Evolutionary conservation across 2,797 vertebrate species (phyloP).

Genomic region (Ctenochaetus hawaiiensis): DNA sequence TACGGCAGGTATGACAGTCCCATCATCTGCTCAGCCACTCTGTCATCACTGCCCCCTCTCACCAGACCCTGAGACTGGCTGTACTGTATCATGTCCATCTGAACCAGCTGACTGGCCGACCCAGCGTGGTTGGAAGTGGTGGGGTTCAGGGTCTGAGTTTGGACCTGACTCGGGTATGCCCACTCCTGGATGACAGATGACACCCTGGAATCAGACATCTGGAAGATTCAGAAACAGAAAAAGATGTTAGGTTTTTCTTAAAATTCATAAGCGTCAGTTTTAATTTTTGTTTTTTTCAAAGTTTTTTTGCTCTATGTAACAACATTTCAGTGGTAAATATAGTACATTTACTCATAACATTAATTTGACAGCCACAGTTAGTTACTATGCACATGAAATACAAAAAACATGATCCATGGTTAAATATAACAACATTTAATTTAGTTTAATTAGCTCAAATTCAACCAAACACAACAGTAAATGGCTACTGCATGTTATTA

Average conservation of each 20-base stretch:
- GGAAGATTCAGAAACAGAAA: slow-evolving; percentile 14
- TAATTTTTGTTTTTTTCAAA: not conserved
- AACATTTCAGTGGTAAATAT: not conserved
- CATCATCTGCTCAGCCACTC: slow-evolving; percentile 77
- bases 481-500: not conserved
- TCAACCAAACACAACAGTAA: not conserved
- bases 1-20: slow-evolving; percentile 81
- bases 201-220: slow-evolving; percentile 85
- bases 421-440: not conserved
- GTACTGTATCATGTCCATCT: slow-evolving; percentile 78
- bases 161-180: slow-evolving; percentile 73
- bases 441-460: not conserved
- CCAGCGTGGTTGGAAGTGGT: slow-evolving; percentile 41
- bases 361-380: not conserved
- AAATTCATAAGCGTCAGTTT: no score
- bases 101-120: slow-evolving; percentile 60
- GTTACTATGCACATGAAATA: not conserved
- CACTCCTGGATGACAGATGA: slow-evolving; percentile 85
- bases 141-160: slow-evolving; percentile 58
- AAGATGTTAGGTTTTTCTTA: not conserved
- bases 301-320: not conserved
- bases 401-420: not conserved
- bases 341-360: not conserved
- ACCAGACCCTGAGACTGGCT: slow-evolving; percentile 69
- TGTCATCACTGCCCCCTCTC: slow-evolving; percentile 61